Evolutionary conservation across 1,140 invertebrate species (phyloP).

Genomic region (Leptonema lineaticorne): DNA sequence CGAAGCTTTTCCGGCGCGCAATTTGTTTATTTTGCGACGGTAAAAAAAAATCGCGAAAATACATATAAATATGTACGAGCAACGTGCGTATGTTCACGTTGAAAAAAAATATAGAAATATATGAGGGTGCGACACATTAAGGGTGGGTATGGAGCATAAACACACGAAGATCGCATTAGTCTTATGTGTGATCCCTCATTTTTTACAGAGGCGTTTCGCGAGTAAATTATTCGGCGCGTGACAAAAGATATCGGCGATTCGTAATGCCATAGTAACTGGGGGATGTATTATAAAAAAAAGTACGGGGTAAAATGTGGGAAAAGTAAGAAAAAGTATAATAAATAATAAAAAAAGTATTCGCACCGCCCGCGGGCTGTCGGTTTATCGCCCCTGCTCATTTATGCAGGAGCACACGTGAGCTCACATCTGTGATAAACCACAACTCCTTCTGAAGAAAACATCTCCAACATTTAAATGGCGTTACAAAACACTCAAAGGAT

Average conservation of each 20-base stretch:
- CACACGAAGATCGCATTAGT: no score
- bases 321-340: no score
- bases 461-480: slow-evolving; percentile 5
- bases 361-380: neutral
- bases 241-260: slow-evolving; percentile 24
- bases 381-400: slow-evolving; percentile 17
- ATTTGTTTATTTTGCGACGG: no score
- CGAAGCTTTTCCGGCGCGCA: no score
- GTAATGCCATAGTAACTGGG: neutral
- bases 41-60: no score
- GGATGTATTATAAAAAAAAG: neutral
- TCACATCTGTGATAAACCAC: slow-evolving; percentile 16
- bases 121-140: no score
- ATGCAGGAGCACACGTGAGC: slow-evolving; percentile 21
- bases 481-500: neutral
- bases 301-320: neutral
- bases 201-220: neutral
- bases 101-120: no score
- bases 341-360: no score
- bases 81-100: no score
- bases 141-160: no score
- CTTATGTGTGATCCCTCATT: neutral
- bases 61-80: no score
- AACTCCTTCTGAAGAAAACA: neutral
- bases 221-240: slow-evolving; percentile 25